Evolutionary conservation across 2,797 vertebrate genomes (phyloP).

Genomic region (Allobates femoralis): DNA sequence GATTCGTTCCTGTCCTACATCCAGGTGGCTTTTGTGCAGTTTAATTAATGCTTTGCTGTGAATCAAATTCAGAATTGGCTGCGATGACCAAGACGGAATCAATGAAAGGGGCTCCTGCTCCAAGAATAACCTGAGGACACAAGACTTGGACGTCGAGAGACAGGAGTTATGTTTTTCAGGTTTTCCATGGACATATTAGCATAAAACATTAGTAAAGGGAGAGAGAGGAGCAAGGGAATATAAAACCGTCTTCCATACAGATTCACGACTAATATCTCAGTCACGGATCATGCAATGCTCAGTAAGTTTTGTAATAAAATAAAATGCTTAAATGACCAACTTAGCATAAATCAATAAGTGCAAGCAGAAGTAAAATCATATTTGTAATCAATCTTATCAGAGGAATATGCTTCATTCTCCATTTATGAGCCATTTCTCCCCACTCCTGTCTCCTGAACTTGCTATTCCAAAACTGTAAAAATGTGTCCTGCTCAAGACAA

Average conservation of each 20-base stretch:
- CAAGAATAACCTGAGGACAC: neutral
- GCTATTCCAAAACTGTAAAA: too few relatives aligned
- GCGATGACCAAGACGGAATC: neutral
- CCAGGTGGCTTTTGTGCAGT: constrained; percentile 44
- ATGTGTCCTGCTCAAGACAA: too few relatives aligned
- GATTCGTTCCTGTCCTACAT: constrained; percentile 34
- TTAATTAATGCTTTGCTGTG: constrained; percentile 45
- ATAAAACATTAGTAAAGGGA: too few relatives aligned
- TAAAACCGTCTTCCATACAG: neutral
- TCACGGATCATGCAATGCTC: neutral
- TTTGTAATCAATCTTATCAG: too few relatives aligned
- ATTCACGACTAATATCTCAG: neutral
- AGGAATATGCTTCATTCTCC: too few relatives aligned
- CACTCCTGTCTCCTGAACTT: too few relatives aligned
- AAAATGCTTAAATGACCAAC: neutral
- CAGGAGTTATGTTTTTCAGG: neutral
- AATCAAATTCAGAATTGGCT: constrained; percentile 37
- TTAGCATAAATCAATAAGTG: too few relatives aligned
- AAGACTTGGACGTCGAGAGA: neutral
- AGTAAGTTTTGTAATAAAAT: neutral
- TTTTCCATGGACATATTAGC: neutral
- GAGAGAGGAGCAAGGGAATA: neutral
- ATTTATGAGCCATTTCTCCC: too few relatives aligned
- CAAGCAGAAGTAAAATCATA: too few relatives aligned
- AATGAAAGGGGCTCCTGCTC: constrained; percentile 13